phyloP scores from a whole-genome alignment of 2,888 invertebrate species.

The Aproaerema taeniolella region DNA sequence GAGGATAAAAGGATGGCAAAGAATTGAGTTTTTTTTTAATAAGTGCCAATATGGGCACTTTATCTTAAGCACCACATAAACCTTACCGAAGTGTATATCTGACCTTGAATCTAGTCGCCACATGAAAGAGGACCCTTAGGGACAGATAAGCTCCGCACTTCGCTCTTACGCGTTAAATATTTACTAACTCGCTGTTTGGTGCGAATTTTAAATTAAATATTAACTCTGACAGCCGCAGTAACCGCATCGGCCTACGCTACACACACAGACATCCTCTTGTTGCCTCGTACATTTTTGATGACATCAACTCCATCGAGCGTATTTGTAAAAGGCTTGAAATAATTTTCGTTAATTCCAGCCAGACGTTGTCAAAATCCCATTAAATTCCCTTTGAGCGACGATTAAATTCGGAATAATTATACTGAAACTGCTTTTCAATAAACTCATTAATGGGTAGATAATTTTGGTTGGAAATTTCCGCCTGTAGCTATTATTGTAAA shows the following conservation, averaged over 20 bases:
- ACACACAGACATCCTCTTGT: slow-evolving; percentile 24
- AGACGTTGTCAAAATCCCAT: background rate
- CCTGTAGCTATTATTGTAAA: too few species aligned
- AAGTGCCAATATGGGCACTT: too few species aligned
- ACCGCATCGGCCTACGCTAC: slow-evolving; percentile 31
- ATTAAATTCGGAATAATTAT: background rate
- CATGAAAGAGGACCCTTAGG: background rate
- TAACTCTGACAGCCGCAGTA: slow-evolving; percentile 48
- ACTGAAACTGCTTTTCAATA: slow-evolving; percentile 1
- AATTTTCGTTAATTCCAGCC: background rate
- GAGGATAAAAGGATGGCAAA: too few species aligned
- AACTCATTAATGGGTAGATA: background rate
- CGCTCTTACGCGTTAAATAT: slow-evolving; percentile 38
- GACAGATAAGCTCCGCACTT: slow-evolving; percentile 2
- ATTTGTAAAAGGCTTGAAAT: slow-evolving; percentile 6
- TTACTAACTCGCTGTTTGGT: slow-evolving; percentile 47
- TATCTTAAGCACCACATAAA: too few species aligned
- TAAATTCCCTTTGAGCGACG: background rate
- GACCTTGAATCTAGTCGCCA: too few species aligned
- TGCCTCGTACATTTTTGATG: slow-evolving; percentile 27
- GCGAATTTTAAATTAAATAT: slow-evolving; percentile 66
- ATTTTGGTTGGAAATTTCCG: too few species aligned
- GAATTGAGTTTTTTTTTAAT: too few species aligned
- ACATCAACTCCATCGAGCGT: slow-evolving; percentile 2
- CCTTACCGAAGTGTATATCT: too few species aligned